Conservation (phyloP, 2,113 vertebrate species). For the Glaucomys volans region DNA sequence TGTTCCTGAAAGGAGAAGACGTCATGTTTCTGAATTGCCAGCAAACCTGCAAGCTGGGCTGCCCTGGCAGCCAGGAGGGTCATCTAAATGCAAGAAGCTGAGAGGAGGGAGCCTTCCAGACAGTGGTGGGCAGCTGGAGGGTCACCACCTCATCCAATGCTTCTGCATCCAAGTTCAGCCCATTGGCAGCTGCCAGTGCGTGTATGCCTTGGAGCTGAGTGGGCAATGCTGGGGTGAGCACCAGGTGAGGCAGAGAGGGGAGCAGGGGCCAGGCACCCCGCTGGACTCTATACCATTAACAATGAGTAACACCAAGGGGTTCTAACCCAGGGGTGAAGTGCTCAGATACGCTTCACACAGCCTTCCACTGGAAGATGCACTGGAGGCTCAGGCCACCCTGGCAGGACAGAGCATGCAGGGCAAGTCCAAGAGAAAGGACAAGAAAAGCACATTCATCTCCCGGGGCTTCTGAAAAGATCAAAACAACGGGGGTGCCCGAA, state of each 20-base stretch:
- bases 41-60: background rate
- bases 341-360: background rate
- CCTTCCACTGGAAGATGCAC: background rate
- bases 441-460: background rate
- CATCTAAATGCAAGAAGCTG: background rate
- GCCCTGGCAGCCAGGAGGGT: background rate
- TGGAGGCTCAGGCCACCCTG: accelerated
- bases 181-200: accelerated
- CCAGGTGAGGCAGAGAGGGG: background rate
- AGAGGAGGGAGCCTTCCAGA: background rate
- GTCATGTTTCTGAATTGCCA: background rate
- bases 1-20: accelerated
- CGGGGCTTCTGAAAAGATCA: background rate
- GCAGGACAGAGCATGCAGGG: too few relatives aligned
- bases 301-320: too few relatives aligned
- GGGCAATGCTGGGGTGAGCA: background rate
- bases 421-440: background rate
- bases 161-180: background rate
- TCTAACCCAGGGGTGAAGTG: accelerated
- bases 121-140: accelerated
- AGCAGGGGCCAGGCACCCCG: accelerated
- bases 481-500: background rate
- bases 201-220: background rate
- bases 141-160: too few relatives aligned
- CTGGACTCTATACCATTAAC: too few relatives aligned